A percentile compares a stretch with the other conserved stretches of the same genome.
These are phyloP conservation scores for Coenonympha arcania DNA, from an alignment of 2,888 invertebrate genomes.

Conservation along the genomic window DNA sequence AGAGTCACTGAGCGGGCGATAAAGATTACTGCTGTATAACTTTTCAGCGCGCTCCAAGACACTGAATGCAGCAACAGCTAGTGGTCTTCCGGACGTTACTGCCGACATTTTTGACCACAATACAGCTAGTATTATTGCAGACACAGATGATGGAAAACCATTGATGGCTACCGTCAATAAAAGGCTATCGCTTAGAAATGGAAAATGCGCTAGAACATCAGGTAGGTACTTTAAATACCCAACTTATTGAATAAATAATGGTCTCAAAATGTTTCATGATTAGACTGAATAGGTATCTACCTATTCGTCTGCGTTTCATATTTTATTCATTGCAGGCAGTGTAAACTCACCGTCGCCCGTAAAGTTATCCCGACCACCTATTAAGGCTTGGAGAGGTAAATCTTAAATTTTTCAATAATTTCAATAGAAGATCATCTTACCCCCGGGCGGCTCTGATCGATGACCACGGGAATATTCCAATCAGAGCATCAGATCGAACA, in stretches of 20 bases:
- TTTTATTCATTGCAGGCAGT: background rate
- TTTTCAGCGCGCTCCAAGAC: slow-evolving; percentile 41
- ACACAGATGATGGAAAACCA: slow-evolving; percentile 45
- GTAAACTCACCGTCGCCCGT: slow-evolving; percentile 10
- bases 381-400: slow-evolving; percentile 31
- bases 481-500: too few relatives aligned
- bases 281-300: too few relatives aligned
- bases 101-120: background rate
- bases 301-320: too few relatives aligned
- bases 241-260: background rate
- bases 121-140: too few relatives aligned
- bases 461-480: too few relatives aligned
- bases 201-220: slow-evolving; percentile 17
- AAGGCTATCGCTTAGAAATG: slow-evolving; percentile 37
- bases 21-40: background rate
- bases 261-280: background rate
- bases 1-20: too few relatives aligned
- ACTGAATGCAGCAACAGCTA: slow-evolving; percentile 24
- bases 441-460: too few relatives aligned
- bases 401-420: background rate
- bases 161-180: slow-evolving; percentile 42
- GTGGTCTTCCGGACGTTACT: background rate
- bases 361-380: slow-evolving; percentile 25
- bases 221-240: slow-evolving; percentile 1
- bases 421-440: too few relatives aligned